These are phyloP conservation scores for Muscicapa striata DNA, from an alignment of 2,797 vertebrate species.

Conservation along the genomic window DNA sequence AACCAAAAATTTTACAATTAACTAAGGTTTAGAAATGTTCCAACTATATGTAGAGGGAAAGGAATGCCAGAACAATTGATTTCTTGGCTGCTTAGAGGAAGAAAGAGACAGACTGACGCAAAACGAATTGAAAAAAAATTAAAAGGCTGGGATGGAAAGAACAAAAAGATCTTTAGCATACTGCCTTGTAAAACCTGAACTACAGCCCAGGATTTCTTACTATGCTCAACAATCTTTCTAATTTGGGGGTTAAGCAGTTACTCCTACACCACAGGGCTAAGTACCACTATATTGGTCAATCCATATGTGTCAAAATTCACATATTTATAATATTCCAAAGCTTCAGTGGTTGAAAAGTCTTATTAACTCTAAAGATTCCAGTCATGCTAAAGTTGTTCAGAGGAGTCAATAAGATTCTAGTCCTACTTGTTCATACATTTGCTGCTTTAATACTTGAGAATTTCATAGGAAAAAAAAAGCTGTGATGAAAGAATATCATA, in stretches of 20 bases:
- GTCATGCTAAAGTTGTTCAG: background rate
- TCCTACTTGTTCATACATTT: background rate
- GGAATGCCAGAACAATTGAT: conserved; percentile 10
- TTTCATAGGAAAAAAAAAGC: background rate
- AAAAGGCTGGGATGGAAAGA: background rate
- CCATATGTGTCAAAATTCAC: background rate
- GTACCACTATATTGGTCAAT: background rate
- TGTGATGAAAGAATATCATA: background rate
- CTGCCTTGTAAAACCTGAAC: background rate
- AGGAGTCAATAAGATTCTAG: background rate
- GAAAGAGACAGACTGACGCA: background rate
- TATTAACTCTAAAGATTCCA: background rate
- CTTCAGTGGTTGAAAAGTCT: background rate
- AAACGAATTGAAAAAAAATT: background rate
- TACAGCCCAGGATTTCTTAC: background rate
- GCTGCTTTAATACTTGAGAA: background rate
- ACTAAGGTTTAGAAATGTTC: conserved; percentile 17
- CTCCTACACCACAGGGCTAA: background rate
- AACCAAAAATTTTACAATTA: conserved; percentile 8
- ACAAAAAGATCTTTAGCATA: background rate
- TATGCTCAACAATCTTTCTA: background rate
- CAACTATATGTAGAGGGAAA: background rate
- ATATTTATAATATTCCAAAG: background rate
- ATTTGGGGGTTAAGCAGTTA: background rate
- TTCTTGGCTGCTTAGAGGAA: conserved; percentile 12